Evolutionary conservation across 1,140 invertebrate species (phyloP).

Genomic region (Spodoptera frugiperda): DNA sequence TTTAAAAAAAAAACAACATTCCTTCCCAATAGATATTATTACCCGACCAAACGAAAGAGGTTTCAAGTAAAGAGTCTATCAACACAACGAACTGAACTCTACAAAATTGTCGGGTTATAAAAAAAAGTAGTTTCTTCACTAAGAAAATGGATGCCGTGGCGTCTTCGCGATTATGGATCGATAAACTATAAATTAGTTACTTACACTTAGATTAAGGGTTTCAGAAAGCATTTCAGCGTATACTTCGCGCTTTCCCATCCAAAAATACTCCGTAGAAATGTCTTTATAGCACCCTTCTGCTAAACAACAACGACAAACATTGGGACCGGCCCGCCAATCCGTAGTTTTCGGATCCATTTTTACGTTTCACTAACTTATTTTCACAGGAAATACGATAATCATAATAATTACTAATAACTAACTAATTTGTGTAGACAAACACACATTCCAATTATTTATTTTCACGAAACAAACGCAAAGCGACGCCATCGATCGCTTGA

Average conservation of each 20-base stretch:
- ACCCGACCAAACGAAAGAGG: conserved; percentile 47
- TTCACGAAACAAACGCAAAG: conserved; percentile 44
- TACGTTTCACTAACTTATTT: conserved; percentile 61
- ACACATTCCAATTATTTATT: conserved; percentile 42
- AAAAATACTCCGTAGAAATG: conserved; percentile 83
- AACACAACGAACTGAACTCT: conserved; percentile 15
- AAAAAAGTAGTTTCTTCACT: conserved; percentile 25
- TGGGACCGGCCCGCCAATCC: conserved; percentile 78
- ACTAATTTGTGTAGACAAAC: conserved; percentile 48
- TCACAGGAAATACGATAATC: conserved; percentile 65
- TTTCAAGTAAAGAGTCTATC: neutral
- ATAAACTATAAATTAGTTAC: conserved; percentile 42
- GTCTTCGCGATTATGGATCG: conserved; percentile 25
- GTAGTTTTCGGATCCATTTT: conserved; percentile 74
- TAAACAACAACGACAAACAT: conserved; percentile 79
- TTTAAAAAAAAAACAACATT: neutral
- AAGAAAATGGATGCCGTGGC: conserved; percentile 54
- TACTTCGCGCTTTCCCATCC: conserved; percentile 82
- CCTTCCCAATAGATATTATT: conserved; percentile 44
- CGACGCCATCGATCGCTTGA: conserved; percentile 53
- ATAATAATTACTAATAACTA: conserved; percentile 60
- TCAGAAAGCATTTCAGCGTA: conserved; percentile 78
- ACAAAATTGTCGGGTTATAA: conserved; percentile 47
- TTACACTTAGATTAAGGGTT: conserved; percentile 71
- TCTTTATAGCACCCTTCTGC: conserved; percentile 81